phyloP scores from a whole-genome alignment of 35 echinoderm and acorn worm genomes.

The Apostichopus japonicus region DNA sequence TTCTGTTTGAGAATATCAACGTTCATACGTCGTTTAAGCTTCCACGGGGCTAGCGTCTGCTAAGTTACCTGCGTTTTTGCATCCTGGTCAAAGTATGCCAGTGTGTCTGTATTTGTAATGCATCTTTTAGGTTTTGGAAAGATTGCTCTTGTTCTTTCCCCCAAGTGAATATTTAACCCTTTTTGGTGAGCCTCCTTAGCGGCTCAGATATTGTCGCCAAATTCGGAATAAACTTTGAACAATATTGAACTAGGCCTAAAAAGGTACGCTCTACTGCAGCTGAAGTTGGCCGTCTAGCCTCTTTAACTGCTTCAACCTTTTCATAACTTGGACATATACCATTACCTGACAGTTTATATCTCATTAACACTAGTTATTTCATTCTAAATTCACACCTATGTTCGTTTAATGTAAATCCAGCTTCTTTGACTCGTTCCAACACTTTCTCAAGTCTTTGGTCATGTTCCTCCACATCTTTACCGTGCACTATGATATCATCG shows the following conservation, averaged over 20 bases:
- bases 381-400: conserved; percentile 69
- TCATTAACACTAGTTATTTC: conserved; percentile 68
- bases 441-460: conserved; percentile 45
- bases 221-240: conserved; percentile 65
- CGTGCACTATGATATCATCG: conserved; percentile 63
- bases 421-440: conserved; percentile 36
- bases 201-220: conserved; percentile 71
- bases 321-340: conserved; percentile 57
- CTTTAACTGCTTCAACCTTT: conserved; percentile 42
- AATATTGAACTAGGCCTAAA: conserved; percentile 64
- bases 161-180: conserved; percentile 57
- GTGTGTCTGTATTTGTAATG: conserved; percentile 48
- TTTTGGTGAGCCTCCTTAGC: conserved; percentile 61
- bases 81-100: conserved; percentile 70
- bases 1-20: conserved; percentile 71
- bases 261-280: conserved; percentile 63
- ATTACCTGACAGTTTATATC: conserved; percentile 33
- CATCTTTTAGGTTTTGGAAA: conserved; percentile 57
- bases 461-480: conserved; percentile 37
- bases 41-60: conserved; percentile 62
- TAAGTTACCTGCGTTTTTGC: conserved; percentile 49
- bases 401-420: conserved; percentile 34
- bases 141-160: conserved; percentile 32
- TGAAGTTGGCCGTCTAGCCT: conserved; percentile 45
- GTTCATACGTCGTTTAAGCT: conserved; percentile 59